Evolutionary conservation across 2,113 vertebrate genomes (phyloP).

Genomic region (Lepus timidus): DNA sequence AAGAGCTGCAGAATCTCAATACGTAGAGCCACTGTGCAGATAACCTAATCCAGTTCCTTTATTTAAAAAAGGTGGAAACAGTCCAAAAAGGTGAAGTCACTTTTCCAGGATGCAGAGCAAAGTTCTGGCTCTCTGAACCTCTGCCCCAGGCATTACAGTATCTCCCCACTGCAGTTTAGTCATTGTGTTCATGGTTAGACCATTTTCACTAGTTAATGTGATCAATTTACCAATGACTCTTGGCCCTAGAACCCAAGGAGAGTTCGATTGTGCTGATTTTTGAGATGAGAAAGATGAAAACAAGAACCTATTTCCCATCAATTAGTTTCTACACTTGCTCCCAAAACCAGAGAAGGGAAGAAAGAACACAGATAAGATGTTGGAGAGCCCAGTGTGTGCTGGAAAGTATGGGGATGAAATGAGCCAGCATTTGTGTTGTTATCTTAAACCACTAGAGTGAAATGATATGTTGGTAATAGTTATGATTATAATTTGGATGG

Average conservation of each 20-base stretch:
- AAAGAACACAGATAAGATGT: background rate
- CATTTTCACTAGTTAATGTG: background rate
- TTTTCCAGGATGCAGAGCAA: background rate
- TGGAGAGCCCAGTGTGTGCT: background rate
- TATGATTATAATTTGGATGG: background rate
- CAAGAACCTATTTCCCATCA: background rate
- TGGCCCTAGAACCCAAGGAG: background rate
- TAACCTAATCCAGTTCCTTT: background rate
- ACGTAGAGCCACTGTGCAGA: too few relatives aligned
- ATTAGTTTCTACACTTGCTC: background rate
- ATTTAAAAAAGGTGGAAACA: background rate
- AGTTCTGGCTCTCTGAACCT: background rate
- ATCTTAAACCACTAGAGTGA: background rate
- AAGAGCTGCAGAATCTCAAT: background rate
- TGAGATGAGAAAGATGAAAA: slow-evolving; percentile 10
- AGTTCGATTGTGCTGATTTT: background rate
- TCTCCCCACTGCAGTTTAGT: background rate
- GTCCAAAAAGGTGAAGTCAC: background rate
- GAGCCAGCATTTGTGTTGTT: background rate
- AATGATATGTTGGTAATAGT: background rate
- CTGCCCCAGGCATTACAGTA: background rate
- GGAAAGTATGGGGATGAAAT: background rate
- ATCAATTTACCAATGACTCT: background rate
- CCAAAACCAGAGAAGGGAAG: background rate
- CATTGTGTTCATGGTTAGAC: background rate